Evolutionary conservation across 2,797 vertebrate genomes (phyloP).

Genomic region (Myripristis jacobus): DNA sequence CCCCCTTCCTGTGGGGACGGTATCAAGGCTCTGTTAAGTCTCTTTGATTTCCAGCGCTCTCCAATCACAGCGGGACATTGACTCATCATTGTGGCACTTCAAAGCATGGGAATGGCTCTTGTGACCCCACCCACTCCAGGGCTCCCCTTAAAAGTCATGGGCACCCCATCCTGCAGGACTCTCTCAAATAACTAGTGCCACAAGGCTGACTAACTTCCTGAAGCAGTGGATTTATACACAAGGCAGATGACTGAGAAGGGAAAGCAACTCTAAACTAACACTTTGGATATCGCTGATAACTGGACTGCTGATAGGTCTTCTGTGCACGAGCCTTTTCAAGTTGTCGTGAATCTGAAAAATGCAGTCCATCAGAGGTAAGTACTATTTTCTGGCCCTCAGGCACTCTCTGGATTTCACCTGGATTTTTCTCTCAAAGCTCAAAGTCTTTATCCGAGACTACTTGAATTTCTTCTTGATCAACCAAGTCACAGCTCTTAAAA

Average conservation of each 20-base stretch:
- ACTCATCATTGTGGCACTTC: constrained; percentile 85
- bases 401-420: not conserved
- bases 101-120: constrained; percentile 83
- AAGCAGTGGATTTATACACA: constrained; percentile 55
- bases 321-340: constrained; percentile 33
- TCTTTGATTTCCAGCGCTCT: constrained; percentile 86
- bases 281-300: constrained; percentile 54
- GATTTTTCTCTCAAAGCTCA: no score
- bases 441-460: not conserved
- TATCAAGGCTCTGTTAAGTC: constrained; percentile 95
- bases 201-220: constrained; percentile 35
- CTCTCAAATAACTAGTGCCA: constrained; percentile 38
- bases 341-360: constrained; percentile 62
- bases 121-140: constrained; percentile 78
- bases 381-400: not conserved
- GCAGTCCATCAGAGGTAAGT: constrained; percentile 86
- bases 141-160: constrained; percentile 81
- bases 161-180: constrained; percentile 62
- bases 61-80: constrained; percentile 83
- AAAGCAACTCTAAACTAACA: constrained; percentile 19
- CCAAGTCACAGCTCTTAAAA: not conserved
- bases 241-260: constrained; percentile 20
- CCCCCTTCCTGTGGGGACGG: constrained; percentile 91
- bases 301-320: constrained; percentile 46
- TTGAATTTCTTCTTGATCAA: not conserved